phyloP scores from a whole-genome alignment of 1,140 invertebrate species.

The Thaumatotibia leucotreta region DNA sequence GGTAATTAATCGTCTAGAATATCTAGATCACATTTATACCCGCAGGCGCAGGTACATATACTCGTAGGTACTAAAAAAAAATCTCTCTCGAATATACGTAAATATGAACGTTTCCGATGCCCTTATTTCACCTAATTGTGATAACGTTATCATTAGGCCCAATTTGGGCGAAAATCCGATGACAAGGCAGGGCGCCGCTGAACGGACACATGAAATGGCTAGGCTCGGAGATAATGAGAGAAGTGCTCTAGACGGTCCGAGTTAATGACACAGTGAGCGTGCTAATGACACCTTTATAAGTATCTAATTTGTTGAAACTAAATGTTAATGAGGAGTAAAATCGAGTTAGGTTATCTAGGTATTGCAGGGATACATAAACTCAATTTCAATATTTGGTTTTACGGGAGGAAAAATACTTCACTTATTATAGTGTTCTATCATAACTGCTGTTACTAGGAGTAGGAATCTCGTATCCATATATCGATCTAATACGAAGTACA shows the following conservation, averaged over 20 bases:
- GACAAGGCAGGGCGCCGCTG: not conserved
- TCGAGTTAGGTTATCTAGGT: not conserved
- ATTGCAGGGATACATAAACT: no score
- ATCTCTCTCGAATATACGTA: no score
- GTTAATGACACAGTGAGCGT: not conserved
- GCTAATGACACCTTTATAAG: not conserved
- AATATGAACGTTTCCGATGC: not conserved
- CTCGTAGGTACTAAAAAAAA: no score
- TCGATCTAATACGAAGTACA: no score
- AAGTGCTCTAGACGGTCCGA: not conserved
- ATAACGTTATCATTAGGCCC: not conserved
- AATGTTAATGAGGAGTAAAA: not conserved
- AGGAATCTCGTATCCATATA: no score
- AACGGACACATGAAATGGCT: not conserved
- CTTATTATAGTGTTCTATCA: no score
- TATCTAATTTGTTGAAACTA: not conserved
- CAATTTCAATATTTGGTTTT: no score
- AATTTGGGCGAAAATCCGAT: not conserved
- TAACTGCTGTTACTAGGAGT: no score
- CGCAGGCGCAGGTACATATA: no score
- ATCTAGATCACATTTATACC: no score
- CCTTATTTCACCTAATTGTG: not conserved
- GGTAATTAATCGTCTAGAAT: no score
- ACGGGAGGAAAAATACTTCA: no score
- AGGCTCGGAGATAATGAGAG: not conserved